These are phyloP conservation scores for Pampusana beccarii DNA, from an alignment of 2,113 vertebrate species.

Conservation along the genomic window DNA sequence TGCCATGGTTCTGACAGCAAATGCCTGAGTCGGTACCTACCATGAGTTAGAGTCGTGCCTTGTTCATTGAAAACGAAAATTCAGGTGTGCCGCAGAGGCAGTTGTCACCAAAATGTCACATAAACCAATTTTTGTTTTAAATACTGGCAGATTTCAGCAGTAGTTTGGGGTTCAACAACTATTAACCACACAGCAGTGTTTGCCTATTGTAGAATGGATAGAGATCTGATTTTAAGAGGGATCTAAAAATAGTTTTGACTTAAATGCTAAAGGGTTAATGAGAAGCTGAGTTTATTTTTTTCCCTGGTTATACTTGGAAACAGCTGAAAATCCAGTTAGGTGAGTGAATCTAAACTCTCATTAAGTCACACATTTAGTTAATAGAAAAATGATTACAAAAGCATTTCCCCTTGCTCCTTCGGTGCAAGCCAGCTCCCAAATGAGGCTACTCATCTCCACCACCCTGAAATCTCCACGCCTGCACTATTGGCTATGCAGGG, in stretches of 20 bases:
- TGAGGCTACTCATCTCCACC: accelerated
- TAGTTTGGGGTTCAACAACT: neutral
- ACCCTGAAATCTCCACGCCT: accelerated
- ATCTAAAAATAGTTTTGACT: neutral
- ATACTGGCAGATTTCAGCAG: neutral
- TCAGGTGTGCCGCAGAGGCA: neutral
- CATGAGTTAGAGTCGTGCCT: neutral
- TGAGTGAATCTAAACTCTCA: neutral
- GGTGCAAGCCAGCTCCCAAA: neutral
- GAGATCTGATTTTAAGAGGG: neutral
- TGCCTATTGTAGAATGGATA: neutral
- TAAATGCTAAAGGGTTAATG: neutral
- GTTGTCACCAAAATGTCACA: neutral
- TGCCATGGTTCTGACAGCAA: neutral
- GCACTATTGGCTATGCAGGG: accelerated
- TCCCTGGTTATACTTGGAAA: neutral
- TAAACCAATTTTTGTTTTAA: neutral
- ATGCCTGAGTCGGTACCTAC: neutral
- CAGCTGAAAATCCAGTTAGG: neutral
- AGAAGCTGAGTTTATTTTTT: neutral
- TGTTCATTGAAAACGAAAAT: neutral
- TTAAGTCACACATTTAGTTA: neutral
- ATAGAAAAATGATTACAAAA: neutral
- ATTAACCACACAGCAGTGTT: neutral
- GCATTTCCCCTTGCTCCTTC: neutral